Conservation (phyloP, 1,140 invertebrate genomes). For the Drosophila jambulina region DNA sequence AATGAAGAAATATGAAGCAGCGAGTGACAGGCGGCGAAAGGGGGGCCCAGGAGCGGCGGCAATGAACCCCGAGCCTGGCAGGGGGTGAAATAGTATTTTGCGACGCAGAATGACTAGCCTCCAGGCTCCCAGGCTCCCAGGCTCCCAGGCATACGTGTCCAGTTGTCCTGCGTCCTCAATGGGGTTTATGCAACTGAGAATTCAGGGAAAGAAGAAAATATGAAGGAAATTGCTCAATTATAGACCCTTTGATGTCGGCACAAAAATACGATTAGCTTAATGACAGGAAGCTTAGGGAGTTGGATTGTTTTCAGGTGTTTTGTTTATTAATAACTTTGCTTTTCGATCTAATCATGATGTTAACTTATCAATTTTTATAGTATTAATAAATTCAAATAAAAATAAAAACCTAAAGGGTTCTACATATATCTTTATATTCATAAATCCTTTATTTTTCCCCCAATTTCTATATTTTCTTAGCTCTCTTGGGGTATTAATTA, state of each 20-base stretch:
- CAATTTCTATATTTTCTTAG: not conserved
- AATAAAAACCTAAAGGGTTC: too few relatives aligned
- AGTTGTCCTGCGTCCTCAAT: not conserved
- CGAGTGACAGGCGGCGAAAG: slow-evolving; percentile 31
- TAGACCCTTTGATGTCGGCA: not conserved
- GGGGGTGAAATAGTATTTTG: slow-evolving; percentile 39
- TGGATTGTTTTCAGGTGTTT: not conserved
- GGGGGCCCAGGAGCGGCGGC: not conserved
- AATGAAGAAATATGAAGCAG: slow-evolving; percentile 73
- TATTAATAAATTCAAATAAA: not conserved
- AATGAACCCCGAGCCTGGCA: slow-evolving; percentile 11
- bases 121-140: slow-evolving; percentile 31
- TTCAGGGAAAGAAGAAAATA: not conserved
- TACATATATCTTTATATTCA: not conserved
- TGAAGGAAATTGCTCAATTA: not conserved
- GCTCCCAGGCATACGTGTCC: slow-evolving; percentile 26
- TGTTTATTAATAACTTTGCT: not conserved
- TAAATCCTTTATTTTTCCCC: too few relatives aligned
- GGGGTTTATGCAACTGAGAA: slow-evolving; percentile 22
- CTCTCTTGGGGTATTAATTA: not conserved
- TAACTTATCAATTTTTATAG: not conserved
- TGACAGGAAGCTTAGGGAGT: not conserved
- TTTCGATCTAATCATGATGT: not conserved
- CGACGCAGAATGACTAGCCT: slow-evolving; percentile 36
- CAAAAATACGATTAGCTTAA: not conserved